Percentiles rank a stretch among this genome's conserved stretches.
Conservation (phyloP, 2,113 vertebrate species). For the Gobius niger region DNA sequence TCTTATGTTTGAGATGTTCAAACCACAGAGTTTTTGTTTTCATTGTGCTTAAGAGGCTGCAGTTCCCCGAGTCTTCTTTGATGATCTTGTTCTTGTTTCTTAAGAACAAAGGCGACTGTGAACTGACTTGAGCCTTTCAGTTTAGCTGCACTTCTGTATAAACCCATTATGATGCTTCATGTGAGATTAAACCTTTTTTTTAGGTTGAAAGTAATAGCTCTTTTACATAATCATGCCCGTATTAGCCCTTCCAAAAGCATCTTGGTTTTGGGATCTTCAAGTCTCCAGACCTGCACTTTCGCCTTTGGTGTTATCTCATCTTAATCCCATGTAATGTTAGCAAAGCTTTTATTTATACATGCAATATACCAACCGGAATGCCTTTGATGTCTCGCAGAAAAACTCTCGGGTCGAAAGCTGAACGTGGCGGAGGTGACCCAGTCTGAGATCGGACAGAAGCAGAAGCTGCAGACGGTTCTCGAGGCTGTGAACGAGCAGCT, state of each 20-base stretch:
- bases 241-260: no score
- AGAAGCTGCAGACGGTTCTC: constrained; percentile 92
- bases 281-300: no score
- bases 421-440: constrained; percentile 96
- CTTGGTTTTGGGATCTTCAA: no score
- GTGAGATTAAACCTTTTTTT: background rate
- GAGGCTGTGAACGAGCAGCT: constrained; percentile 88
- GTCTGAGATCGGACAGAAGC: constrained; percentile 94
- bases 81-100: constrained; percentile 9
- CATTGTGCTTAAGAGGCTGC: background rate
- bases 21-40: background rate
- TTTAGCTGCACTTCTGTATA: background rate
- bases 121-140: background rate
- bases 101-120: background rate
- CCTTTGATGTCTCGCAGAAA: constrained; percentile 75
- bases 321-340: no score
- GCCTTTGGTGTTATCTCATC: no score
- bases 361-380: no score
- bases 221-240: no score
- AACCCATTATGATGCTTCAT: background rate
- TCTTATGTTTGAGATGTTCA: background rate
- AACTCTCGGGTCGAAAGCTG: constrained; percentile 86
- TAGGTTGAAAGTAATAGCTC: no score
- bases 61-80: background rate
- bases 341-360: no score